Evolutionary conservation across 1,140 invertebrate species (phyloP).

Genomic region (Polypedilum vanderplanki): DNA sequence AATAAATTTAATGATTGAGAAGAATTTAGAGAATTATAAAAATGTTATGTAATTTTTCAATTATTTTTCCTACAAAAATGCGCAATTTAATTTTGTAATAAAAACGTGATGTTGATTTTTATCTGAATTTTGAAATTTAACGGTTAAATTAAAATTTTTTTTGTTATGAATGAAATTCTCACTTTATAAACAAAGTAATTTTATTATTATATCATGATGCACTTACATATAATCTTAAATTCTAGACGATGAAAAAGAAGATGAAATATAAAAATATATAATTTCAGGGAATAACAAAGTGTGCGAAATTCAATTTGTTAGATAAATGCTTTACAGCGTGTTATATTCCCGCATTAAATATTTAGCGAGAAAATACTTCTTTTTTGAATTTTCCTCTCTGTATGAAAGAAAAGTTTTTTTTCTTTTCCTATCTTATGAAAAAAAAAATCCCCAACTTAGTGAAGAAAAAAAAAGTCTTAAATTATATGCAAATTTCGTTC

Average conservation of each 20-base stretch:
- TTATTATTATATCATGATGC: too few species aligned
- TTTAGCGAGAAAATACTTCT: constrained; percentile 11
- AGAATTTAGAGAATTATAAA: too few species aligned
- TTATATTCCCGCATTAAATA: constrained; percentile 27
- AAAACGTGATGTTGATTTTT: too few species aligned
- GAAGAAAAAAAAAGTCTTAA: constrained; percentile 21
- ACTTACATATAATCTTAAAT: too few species aligned
- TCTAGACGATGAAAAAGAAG: neutral
- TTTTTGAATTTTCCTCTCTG: neutral
- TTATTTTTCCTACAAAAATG: too few species aligned
- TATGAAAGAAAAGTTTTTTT: neutral
- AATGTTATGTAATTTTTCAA: too few species aligned
- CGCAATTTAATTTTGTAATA: too few species aligned
- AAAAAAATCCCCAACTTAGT: neutral
- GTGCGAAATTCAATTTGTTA: constrained; percentile 18
- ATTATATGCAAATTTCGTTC: constrained; percentile 26
- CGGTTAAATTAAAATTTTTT: too few species aligned
- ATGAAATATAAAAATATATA: neutral
- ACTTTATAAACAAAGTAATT: too few species aligned
- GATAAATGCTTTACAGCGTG: constrained; percentile 17
- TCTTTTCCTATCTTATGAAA: neutral
- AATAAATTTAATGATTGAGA: too few species aligned
- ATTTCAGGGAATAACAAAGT: constrained; percentile 7
- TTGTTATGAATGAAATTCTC: too few species aligned
- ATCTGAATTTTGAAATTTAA: too few species aligned